Evolutionary conservation across 2,113 vertebrate species (phyloP), one percentile per base, ranked within the genome.

Genomic region (Centropus unirufus): DNA sequence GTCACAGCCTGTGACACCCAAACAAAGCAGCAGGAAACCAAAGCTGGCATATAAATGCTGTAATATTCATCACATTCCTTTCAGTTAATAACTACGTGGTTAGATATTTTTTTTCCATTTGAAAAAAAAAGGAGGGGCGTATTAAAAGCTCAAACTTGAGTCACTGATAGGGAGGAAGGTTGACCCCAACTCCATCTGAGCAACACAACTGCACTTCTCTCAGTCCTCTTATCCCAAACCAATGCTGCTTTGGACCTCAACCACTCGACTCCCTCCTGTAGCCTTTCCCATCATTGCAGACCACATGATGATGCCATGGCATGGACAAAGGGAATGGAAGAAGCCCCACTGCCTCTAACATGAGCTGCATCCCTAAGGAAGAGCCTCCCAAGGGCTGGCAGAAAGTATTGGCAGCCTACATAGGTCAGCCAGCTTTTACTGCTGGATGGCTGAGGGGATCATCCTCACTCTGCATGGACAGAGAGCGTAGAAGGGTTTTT

Each of bases 1-100:
- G 97, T 83, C 95, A 96, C 97, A 90, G 93, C 79, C 84, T 92
- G 79, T 94, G 94, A 96, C 93, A 96, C 94, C 96, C 96, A 97
- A 97, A 97, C 96, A 97, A 93, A 96, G 89, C 94, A 91, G 73
- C 79, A 96, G 94, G 73, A 92, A 96, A 93, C 76, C 2, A 1
- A 86, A 75, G 85, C 93, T 95, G 90, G 92, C 73, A 79, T 91
- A 42, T 61, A 72, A 83, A 86, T 95, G 75, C 84, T 93, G 75
- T 93, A 94, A 91, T 94, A 72, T 79, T 95, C 64, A 91, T 84
- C 61, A 14, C 72, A 68, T 91, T 95, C 78, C 51, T 81, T 83
- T 88, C 0, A 3, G 87, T 57, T 93, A 93, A 86, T 91, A 90
- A 77, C 75, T 83, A 24, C 0, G 0, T 54, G 29, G 49, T 90